These are phyloP conservation scores for Athalia cordata DNA, from an alignment of 2,888 invertebrate genomes.

Conservation along the genomic window DNA sequence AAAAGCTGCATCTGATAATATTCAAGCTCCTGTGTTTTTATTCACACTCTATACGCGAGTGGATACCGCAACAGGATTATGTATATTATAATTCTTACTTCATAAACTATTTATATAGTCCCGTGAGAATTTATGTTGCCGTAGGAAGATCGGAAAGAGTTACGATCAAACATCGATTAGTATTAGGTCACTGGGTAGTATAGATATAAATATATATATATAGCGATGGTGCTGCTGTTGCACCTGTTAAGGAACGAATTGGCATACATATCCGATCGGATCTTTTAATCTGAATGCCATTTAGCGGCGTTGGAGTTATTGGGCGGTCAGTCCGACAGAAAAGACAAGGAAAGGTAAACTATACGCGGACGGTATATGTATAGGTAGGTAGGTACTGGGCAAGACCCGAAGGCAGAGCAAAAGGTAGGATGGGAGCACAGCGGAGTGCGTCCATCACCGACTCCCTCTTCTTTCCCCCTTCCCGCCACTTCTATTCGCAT, in stretches of 20 bases:
- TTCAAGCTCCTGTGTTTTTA: too few relatives aligned
- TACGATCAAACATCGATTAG: not conserved
- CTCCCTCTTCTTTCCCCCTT: conserved; percentile 53
- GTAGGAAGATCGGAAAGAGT: too few relatives aligned
- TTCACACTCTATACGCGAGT: too few relatives aligned
- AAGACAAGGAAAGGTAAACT: conserved; percentile 29
- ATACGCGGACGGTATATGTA: not conserved
- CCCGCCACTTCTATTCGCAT: conserved; percentile 45
- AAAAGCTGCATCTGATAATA: too few relatives aligned
- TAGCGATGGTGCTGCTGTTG: not conserved
- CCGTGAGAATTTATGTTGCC: too few relatives aligned
- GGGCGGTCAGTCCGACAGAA: conserved; percentile 57
- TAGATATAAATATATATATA: not conserved
- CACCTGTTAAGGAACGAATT: conserved; percentile 42
- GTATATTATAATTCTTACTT: too few relatives aligned
- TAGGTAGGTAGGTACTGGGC: conserved; percentile 5
- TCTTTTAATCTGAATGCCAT: conserved; percentile 52
- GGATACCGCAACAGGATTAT: too few relatives aligned
- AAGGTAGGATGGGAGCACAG: conserved; percentile 45
- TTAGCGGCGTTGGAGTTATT: conserved; percentile 56
- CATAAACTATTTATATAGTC: too few relatives aligned
- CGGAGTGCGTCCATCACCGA: conserved; percentile 67
- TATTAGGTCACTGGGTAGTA: not conserved
- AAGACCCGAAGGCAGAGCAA: conserved; percentile 11
- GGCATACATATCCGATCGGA: conserved; percentile 40